Percentiles rank a stretch among this genome's conserved stretches.
Evolutionary conservation across 2,797 vertebrate genomes (phyloP).

Genomic region (Sitta carolinensis): DNA sequence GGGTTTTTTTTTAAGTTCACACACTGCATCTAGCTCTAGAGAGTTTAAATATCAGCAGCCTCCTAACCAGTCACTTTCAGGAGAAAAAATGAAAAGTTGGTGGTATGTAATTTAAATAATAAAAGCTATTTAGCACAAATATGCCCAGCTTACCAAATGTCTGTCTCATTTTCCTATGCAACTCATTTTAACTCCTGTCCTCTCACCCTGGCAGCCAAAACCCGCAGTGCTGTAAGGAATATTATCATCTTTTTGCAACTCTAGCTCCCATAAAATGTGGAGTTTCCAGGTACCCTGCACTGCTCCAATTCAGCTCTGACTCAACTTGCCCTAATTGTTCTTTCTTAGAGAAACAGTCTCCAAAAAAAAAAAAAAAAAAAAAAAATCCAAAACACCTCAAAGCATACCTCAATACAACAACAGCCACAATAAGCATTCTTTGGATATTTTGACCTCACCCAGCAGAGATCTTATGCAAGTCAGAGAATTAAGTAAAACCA

Average conservation of each 20-base stretch:
- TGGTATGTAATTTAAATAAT: neutral
- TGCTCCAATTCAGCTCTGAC: neutral
- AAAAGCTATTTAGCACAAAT: neutral
- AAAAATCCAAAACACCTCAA: neutral
- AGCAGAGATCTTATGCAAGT: neutral
- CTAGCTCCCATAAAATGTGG: neutral
- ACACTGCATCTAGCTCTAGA: neutral
- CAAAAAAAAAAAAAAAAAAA: neutral
- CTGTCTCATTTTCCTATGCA: neutral
- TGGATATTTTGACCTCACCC: neutral
- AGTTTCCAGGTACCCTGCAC: neutral
- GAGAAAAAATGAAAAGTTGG: neutral
- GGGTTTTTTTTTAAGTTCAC: neutral
- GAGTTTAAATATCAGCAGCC: neutral
- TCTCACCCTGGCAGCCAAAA: neutral
- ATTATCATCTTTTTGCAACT: neutral
- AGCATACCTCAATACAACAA: neutral
- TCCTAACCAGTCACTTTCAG: neutral
- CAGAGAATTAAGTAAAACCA: neutral
- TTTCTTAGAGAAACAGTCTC: neutral
- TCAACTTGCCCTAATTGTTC: neutral
- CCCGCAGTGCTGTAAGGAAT: neutral
- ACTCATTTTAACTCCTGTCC: neutral
- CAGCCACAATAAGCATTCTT: neutral
- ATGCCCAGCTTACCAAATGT: neutral